Conservation (phyloP, 2,113 vertebrate species). For the Aplodontia rufa region DNA sequence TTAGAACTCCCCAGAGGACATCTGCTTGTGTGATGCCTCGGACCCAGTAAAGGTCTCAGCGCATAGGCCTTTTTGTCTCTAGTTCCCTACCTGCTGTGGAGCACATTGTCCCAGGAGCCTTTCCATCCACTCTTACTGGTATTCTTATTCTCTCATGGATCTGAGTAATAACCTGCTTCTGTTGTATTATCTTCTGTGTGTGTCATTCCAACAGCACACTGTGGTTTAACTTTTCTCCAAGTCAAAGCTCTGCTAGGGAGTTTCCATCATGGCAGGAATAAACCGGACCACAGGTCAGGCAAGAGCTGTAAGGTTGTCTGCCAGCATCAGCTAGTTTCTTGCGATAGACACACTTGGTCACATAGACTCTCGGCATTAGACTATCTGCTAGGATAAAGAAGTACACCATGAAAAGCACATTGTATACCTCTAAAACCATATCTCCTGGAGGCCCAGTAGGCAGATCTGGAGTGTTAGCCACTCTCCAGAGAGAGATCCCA, state of each 20-base stretch:
- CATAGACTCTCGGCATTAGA: background rate
- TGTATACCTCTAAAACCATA: background rate
- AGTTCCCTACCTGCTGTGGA: background rate
- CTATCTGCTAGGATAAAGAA: background rate
- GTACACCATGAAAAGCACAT: background rate
- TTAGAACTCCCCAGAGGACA: background rate
- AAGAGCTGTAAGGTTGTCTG: background rate
- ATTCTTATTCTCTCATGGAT: background rate
- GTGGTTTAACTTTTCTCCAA: background rate
- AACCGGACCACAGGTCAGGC: background rate
- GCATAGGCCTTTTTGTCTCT: background rate
- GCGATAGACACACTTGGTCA: background rate
- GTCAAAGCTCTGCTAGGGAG: background rate
- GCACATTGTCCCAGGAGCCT: background rate
- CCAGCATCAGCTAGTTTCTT: background rate
- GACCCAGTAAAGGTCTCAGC: background rate
- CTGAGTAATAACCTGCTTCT: background rate
- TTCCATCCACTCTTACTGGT: background rate
- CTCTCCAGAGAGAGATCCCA: background rate
- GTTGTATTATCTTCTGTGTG: background rate
- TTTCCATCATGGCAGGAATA: background rate
- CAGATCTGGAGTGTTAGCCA: background rate
- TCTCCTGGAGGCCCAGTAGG: background rate
- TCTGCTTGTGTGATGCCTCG: background rate
- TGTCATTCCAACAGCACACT: background rate